phyloP scores from a whole-genome alignment of 2,888 invertebrate species.

The Drosophila quasianomalipes region DNA sequence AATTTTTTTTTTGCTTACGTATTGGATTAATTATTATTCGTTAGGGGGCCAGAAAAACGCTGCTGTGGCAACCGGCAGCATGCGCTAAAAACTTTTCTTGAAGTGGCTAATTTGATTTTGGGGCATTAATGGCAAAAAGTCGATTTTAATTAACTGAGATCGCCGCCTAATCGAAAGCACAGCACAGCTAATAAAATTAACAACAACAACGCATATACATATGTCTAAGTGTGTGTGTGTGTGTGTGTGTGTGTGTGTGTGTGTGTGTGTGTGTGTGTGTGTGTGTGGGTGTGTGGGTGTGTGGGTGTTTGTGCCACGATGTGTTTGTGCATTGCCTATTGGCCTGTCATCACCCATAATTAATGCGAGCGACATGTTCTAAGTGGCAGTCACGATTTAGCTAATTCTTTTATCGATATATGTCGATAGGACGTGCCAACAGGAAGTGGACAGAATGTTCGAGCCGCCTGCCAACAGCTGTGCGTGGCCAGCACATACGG shows the following conservation, averaged over 20 bases:
- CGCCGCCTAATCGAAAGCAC: constrained; percentile 57
- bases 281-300: too few species aligned
- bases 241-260: background rate
- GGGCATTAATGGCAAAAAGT: constrained; percentile 79
- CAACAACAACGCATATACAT: constrained; percentile 44
- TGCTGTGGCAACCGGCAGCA: constrained; percentile 49
- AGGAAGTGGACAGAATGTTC: constrained; percentile 14
- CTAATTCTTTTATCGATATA: constrained; percentile 81
- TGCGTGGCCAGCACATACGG: constrained; percentile 14
- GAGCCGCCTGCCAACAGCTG: constrained; percentile 58
- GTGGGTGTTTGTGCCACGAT: background rate
- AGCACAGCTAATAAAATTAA: constrained; percentile 75
- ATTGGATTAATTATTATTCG: constrained; percentile 24
- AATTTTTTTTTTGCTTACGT: background rate
- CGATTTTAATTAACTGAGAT: constrained; percentile 77
- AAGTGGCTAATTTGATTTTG: constrained; percentile 74
- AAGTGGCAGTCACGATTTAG: constrained; percentile 82
- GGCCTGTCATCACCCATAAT: constrained; percentile 82
- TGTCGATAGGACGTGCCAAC: constrained; percentile 79
- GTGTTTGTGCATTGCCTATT: constrained; percentile 15
- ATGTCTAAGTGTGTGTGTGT: constrained; percentile 1
- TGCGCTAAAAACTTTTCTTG: constrained; percentile 55
- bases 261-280: background rate
- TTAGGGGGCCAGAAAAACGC: constrained; percentile 7
- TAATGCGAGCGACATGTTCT: constrained; percentile 83